Evolutionary conservation across 1,140 invertebrate genomes (phyloP).

Genomic region (Rhopalosiphum maidis): DNA sequence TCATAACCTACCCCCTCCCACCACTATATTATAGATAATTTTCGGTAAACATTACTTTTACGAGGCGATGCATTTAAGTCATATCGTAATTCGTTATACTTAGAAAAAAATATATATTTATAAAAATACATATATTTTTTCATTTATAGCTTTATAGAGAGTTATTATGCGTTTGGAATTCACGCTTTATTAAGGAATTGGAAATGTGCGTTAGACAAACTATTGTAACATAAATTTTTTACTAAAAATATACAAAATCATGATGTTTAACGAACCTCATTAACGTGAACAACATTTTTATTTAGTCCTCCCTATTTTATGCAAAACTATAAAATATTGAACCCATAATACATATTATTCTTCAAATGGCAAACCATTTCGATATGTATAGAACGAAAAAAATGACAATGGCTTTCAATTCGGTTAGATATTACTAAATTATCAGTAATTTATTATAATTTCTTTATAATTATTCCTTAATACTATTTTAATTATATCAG

Average conservation of each 20-base stretch:
- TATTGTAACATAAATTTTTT: not conserved
- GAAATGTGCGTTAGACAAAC: not conserved
- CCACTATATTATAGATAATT: not conserved
- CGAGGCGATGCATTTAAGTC: not conserved
- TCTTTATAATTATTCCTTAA: not conserved
- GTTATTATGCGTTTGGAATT: not conserved
- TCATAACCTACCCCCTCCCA: not conserved
- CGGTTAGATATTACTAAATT: no score
- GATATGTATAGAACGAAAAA: not conserved
- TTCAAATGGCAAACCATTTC: not conserved
- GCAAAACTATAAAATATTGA: not conserved
- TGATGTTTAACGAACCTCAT: no score
- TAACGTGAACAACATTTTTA: no score
- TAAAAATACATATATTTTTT: not conserved
- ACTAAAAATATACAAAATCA: no score
- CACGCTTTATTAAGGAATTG: not conserved
- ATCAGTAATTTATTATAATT: not conserved
- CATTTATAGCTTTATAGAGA: not conserved
- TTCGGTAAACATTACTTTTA: not conserved
- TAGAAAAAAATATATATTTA: not conserved
- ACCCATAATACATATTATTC: not conserved
- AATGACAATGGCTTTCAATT: no score
- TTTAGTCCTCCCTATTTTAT: not conserved
- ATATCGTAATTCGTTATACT: not conserved
- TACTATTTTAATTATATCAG: not conserved